Conservation (phyloP, 2,888 invertebrate species). For the Lordiphosa andalusiaca region DNA sequence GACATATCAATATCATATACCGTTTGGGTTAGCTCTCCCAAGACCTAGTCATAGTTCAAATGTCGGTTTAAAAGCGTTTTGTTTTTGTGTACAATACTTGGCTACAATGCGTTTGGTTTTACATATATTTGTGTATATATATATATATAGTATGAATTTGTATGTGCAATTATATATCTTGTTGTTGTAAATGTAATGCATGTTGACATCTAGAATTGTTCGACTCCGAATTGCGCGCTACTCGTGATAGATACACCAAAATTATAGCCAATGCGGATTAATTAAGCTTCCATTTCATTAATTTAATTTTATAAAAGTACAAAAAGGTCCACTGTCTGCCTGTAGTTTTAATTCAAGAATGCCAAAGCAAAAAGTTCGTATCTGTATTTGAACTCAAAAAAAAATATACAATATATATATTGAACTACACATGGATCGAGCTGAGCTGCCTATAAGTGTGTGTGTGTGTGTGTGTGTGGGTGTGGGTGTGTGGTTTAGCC, state of each 20-base stretch:
- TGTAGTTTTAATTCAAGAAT: background rate
- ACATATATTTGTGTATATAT: constrained; percentile 9
- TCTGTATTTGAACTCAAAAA: constrained; percentile 7
- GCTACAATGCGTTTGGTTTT: constrained; percentile 33
- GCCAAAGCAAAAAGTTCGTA: too few relatives aligned
- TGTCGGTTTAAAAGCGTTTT: constrained; percentile 46
- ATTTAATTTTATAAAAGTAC: constrained; percentile 67
- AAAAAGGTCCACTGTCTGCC: constrained; percentile 50
- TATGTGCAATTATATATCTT: constrained; percentile 26
- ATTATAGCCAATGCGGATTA: constrained; percentile 47
- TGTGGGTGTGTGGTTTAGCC: constrained; percentile 29
- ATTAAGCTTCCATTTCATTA: constrained; percentile 57
- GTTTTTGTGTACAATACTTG: constrained; percentile 34
- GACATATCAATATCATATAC: constrained; percentile 28
- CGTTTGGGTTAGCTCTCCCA: constrained; percentile 5
- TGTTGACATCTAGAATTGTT: constrained; percentile 68
- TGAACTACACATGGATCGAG: constrained; percentile 35
- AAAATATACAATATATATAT: constrained; percentile 24
- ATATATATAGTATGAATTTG: constrained; percentile 28
- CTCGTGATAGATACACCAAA: constrained; percentile 1
- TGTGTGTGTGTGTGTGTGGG: constrained; percentile 26
- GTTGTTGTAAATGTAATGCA: constrained; percentile 44
- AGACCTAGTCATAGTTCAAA: constrained; percentile 12
- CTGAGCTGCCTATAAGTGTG: constrained; percentile 48
- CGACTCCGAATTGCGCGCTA: constrained; percentile 35